A percentile compares a stretch with the other conserved stretches of the same genome.
These are phyloP conservation scores for Paralichthys olivaceus DNA, from an alignment of 2,113 vertebrate genomes.

Conservation along the genomic window DNA sequence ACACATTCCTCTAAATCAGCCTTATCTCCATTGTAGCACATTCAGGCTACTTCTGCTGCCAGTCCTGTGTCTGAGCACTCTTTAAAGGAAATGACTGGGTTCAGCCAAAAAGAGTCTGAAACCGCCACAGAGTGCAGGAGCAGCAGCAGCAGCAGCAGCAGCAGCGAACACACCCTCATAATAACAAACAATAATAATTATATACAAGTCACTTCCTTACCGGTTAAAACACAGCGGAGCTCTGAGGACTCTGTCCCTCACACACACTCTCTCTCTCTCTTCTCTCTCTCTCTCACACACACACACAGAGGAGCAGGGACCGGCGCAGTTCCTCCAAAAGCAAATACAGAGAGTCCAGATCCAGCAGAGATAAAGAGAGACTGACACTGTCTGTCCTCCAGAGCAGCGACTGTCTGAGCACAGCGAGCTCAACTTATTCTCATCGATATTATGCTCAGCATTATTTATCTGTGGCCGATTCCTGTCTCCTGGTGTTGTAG, in stretches of 20 bases:
- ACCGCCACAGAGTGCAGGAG: no score
- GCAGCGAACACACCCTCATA: conserved; percentile 41
- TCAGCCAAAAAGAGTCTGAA: conserved; percentile 9
- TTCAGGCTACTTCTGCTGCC: conserved; percentile 34
- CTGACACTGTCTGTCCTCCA: conserved; percentile 11
- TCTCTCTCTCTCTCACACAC: background rate
- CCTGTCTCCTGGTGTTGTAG: conserved; percentile 50
- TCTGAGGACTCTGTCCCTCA: conserved; percentile 18
- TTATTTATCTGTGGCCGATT: conserved; percentile 48
- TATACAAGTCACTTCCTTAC: conserved; percentile 68
- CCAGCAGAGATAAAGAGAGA: conserved; percentile 44
- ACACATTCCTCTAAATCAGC: conserved; percentile 54
- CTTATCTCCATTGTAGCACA: conserved; percentile 57
- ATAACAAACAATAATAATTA: conserved; percentile 61
- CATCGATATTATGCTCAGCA: conserved; percentile 7
- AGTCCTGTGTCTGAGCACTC: conserved; percentile 8
- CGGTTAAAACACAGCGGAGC: conserved; percentile 52
- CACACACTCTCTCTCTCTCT: conserved; percentile 4
- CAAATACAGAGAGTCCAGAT: conserved; percentile 57
- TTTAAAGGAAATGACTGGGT: conserved; percentile 46
- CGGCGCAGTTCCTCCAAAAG: conserved; percentile 50
- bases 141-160: background rate
- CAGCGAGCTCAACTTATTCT: conserved; percentile 50
- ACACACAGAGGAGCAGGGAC: background rate
- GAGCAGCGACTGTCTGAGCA: conserved; percentile 19